phyloP scores from a whole-genome alignment of 2,797 vertebrate species.

The Chaetophractus vellerosus region DNA sequence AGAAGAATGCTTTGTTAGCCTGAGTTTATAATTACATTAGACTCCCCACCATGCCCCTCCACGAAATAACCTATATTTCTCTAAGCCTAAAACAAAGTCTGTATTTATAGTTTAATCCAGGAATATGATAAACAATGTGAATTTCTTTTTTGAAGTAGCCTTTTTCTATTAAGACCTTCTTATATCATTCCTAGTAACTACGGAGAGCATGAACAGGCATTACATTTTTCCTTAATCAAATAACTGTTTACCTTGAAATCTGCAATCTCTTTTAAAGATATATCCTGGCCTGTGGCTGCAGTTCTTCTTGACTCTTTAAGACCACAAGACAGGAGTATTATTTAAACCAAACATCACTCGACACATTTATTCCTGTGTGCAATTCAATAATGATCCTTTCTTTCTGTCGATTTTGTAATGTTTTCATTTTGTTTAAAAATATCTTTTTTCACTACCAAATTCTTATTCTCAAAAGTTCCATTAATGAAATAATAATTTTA shows the following conservation, averaged over 20 bases:
- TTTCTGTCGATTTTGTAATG: not conserved
- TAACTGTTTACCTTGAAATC: not conserved
- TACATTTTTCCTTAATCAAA: not conserved
- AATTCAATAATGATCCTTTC: not conserved
- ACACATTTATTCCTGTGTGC: rapidly evolving
- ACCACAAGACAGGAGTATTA: not conserved
- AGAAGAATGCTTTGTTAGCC: not conserved
- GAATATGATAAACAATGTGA: not conserved
- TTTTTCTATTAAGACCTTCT: not conserved
- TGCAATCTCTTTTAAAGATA: not conserved
- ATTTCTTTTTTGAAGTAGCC: not conserved
- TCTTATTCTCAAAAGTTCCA: not conserved
- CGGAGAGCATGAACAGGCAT: not conserved
- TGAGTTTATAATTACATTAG: not conserved
- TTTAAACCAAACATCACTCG: not conserved
- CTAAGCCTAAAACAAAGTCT: not conserved
- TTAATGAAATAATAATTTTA: not conserved
- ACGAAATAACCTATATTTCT: not conserved
- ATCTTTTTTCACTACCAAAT: not conserved
- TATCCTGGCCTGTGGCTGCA: not conserved
- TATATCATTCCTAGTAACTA: not conserved
- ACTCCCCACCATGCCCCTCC: not conserved
- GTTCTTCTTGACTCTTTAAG: not conserved
- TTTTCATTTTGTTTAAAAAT: not conserved
- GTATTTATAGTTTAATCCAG: not conserved